Evolutionary conservation across 2,888 invertebrate genomes (phyloP).

Genomic region (Sesia apiformis): DNA sequence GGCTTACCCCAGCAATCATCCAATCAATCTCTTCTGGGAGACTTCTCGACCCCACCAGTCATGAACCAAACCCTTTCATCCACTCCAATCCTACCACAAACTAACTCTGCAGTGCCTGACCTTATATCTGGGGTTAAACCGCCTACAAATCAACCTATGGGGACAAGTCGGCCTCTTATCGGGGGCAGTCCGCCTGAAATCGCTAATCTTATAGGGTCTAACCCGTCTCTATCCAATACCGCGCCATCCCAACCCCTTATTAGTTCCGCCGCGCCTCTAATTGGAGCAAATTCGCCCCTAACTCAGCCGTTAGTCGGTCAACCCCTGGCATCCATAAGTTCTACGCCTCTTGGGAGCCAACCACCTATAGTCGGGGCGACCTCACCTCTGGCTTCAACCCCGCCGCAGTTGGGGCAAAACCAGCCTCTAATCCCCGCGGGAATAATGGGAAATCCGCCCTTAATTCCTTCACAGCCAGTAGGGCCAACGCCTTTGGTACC

Average conservation of each 20-base stretch:
- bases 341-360: conserved; percentile 8
- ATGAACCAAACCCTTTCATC: conserved; percentile 20
- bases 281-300: conserved; percentile 1
- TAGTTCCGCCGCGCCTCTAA: neutral
- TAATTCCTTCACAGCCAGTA: conserved; percentile 12
- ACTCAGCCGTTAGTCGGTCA: conserved; percentile 10
- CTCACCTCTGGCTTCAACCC: conserved; percentile 5
- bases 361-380: conserved; percentile 5
- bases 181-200: conserved; percentile 35
- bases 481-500: conserved; percentile 19
- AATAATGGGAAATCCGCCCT: conserved; percentile 9
- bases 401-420: conserved; percentile 6
- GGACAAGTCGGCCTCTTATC: conserved; percentile 13
- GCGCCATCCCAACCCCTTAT: conserved; percentile 9
- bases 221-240: conserved; percentile 15
- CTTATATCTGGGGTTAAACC: conserved; percentile 52
- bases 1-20: conserved; percentile 16
- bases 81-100: conserved; percentile 6
- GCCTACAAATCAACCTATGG: conserved; percentile 14
- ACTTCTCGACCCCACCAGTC: conserved; percentile 20
- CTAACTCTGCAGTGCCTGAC: conserved; percentile 32
- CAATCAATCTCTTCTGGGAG: conserved; percentile 34
- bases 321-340: conserved; percentile 12
- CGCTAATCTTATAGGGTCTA: conserved; percentile 21
- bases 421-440: conserved; percentile 3